Evolutionary conservation across 2,888 invertebrate species (phyloP).

Genomic region (Diarsia brunnea): DNA sequence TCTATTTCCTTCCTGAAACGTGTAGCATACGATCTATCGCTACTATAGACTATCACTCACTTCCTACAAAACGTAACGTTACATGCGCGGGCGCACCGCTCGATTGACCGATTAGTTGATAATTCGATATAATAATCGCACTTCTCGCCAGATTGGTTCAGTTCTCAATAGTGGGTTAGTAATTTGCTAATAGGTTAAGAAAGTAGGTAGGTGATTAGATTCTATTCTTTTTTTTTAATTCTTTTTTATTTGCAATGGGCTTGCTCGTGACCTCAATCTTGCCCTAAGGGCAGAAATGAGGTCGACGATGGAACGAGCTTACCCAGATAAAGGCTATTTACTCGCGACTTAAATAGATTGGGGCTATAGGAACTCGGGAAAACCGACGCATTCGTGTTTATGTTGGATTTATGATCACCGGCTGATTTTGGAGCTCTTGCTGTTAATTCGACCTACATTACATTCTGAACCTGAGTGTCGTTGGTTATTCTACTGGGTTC

Average conservation of each 20-base stretch:
- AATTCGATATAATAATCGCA: constrained; percentile 58
- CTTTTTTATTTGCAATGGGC: no score
- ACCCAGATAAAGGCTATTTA: no score
- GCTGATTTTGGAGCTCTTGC: neutral
- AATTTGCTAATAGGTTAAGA: constrained; percentile 40
- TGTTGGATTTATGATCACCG: neutral
- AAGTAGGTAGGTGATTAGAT: constrained; percentile 13
- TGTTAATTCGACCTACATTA: neutral
- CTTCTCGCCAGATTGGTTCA: constrained; percentile 55
- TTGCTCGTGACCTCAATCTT: no score
- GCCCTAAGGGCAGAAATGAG: no score
- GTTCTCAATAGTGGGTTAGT: constrained; percentile 36
- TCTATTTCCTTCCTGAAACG: constrained; percentile 57
- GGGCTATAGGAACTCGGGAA: no score
- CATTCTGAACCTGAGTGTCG: neutral
- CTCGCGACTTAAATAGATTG: no score
- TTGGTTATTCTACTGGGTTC: neutral
- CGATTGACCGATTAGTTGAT: constrained; percentile 64
- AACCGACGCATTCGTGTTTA: no score
- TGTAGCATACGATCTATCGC: constrained; percentile 41
- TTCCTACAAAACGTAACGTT: constrained; percentile 57
- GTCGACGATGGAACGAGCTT: no score
- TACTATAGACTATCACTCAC: constrained; percentile 42
- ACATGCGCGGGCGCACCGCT: constrained; percentile 59
- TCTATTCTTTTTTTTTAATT: no score